A percentile compares a stretch with the other conserved stretches of the same genome.
Conservation (phyloP, 2,797 vertebrate species). For the Brachyrhaphis roseni region DNA sequence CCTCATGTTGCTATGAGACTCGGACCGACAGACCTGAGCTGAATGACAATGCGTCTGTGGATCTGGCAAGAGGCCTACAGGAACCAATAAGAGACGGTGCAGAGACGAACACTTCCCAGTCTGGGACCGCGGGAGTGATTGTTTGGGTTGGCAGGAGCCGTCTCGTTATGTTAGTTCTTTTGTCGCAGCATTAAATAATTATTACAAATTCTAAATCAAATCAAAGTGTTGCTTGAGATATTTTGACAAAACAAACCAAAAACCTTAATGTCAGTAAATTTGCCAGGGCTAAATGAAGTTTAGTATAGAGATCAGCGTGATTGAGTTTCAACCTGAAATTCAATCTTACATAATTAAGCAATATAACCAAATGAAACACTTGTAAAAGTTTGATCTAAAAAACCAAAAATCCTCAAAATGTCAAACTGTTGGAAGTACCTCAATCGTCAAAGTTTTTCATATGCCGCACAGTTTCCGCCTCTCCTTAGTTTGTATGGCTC, state of each 20-base stretch:
- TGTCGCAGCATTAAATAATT: constrained; percentile 15
- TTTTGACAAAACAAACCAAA: background rate
- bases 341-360: background rate
- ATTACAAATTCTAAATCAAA: constrained; percentile 7
- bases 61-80: constrained; percentile 61
- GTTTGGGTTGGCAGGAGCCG: constrained; percentile 58
- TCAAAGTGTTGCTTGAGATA: background rate
- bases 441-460: no score
- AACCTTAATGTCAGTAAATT: no score
- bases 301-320: background rate
- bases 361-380: background rate
- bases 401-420: background rate
- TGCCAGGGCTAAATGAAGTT: background rate
- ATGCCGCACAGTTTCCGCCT: background rate
- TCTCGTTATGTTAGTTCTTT: constrained; percentile 28
- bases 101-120: constrained; percentile 65
- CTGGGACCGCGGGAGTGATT: constrained; percentile 53
- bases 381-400: background rate
- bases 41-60: constrained; percentile 76
- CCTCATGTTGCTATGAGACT: constrained; percentile 80
- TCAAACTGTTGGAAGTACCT: background rate
- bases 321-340: background rate
- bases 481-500: background rate
- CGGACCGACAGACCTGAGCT: constrained; percentile 76
- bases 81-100: constrained; percentile 68